Base-by-base conservation (phyloP, 1,140 invertebrate genomes). In the Eufriesea mexicana region DNA sequence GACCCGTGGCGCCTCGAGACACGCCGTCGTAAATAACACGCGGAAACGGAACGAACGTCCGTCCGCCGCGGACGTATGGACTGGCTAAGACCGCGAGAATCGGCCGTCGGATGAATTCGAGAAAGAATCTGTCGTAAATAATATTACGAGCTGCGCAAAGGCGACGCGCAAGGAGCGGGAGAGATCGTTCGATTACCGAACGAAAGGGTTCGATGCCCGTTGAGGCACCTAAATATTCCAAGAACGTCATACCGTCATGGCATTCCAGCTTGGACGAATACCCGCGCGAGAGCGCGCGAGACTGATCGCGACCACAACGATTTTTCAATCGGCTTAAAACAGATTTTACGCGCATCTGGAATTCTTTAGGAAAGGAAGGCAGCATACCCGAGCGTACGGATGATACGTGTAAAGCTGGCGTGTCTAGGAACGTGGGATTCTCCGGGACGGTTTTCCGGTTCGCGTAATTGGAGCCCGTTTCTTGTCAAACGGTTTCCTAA, bases 401-500 rank as follows among this genome's bases (percentile, higher is more conserved):
- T 4, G 16, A 25, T 20, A 20, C 28, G 62, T 42, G 42, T 64
- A 64, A 35, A 64, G 25, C 14, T 42, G 20, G 35, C 35, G 35
- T 55, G 2, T 73, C 25, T n/a, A 35, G 28, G 16, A 71, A 55
- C 28, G 28, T 55, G 9, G 68, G 47, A 51, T 51, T 70, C n/a
- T n/a, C n/a, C 25, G 8, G 0, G 68, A 20, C 45, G 66, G n/a
- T 47, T 68, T 68, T 68, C 66, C 45, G 66, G 35, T 61, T 35
- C n/a, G 2, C 42, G 59, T 72, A 55, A 54, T 47, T 42, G 59
- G 23, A 74, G 68, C 45, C 78, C 14, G 67, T 23, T 71, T 12
- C 47, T 45, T 74, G 79, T 61, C 70, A 64, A 80, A 80, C 71
- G 49, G 18, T 67, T n/a, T n/a, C 35, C 61, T 66, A 55, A 42